Evolutionary conservation across 2,797 vertebrate genomes (phyloP).

Genomic region (Dryobates pubescens): DNA sequence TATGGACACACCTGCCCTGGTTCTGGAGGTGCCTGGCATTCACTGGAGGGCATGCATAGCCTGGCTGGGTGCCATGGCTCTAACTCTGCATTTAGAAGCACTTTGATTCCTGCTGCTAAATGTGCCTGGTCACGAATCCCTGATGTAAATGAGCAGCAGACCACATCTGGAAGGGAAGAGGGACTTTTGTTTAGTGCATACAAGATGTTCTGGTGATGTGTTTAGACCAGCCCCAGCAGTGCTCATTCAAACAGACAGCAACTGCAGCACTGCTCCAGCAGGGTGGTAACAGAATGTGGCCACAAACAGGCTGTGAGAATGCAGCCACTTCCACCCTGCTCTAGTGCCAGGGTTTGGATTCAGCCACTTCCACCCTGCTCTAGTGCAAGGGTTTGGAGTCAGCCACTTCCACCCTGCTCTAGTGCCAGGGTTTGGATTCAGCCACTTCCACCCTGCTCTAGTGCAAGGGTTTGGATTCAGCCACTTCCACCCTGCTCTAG

Average conservation of each 20-base stretch:
- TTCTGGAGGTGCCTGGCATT: not conserved
- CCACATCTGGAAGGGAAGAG: conserved; percentile 5
- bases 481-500: too few relatives aligned
- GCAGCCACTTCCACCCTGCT: not conserved
- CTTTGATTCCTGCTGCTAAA: not conserved
- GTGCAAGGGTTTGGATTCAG: too few relatives aligned
- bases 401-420: too few relatives aligned
- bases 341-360: not conserved
- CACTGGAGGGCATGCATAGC: not conserved
- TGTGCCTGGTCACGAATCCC: not conserved
- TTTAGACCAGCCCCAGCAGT: conserved; percentile 5
- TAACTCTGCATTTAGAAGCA: not conserved
- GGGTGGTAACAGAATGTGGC: not conserved
- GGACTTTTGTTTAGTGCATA: not conserved
- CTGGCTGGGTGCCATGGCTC: not conserved
- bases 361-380: too few relatives aligned
- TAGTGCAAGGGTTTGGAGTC: too few relatives aligned
- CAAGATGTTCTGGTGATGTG: not conserved
- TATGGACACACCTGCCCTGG: not conserved
- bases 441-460: too few relatives aligned
- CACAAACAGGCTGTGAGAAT: conserved; percentile 5
- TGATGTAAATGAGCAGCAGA: not conserved
- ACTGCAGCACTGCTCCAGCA: conserved; percentile 21
- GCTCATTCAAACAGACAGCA: conserved; percentile 3
- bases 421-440: too few relatives aligned